Evolutionary conservation across 1,140 invertebrate genomes (phyloP).

Genomic region (Mesaphorura yosii): DNA sequence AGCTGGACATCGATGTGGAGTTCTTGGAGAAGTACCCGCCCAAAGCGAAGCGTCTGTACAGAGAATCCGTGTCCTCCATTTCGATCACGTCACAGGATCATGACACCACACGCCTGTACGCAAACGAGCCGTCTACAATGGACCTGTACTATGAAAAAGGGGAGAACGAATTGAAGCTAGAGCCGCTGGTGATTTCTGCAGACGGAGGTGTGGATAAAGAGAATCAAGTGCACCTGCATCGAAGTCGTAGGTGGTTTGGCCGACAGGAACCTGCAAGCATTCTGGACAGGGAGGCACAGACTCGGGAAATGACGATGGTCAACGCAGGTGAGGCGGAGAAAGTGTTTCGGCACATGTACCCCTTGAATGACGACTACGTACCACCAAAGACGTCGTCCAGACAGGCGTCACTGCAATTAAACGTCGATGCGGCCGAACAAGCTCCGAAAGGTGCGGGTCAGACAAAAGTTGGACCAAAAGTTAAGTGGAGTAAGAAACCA

Average conservation of each 20-base stretch:
- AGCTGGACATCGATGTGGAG: slow-evolving; percentile 8
- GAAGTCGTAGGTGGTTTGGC: not conserved
- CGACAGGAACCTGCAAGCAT: not conserved
- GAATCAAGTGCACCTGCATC: slow-evolving; percentile 1
- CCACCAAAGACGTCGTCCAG: not conserved
- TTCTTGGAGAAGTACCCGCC: not conserved
- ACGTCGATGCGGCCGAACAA: not conserved
- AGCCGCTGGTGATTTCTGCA: not conserved
- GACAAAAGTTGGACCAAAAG: slow-evolving; percentile 10
- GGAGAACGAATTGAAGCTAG: not conserved
- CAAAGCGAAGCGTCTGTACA: not conserved
- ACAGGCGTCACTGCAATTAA: not conserved
- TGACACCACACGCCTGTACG: not conserved
- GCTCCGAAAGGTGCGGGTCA: slow-evolving; percentile 1
- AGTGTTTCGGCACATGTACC: slow-evolving; percentile 10
- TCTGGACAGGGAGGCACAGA: not conserved
- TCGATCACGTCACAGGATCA: slow-evolving; percentile 9
- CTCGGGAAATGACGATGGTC: slow-evolving; percentile 1
- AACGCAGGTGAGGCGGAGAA: not conserved
- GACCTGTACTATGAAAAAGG: slow-evolving; percentile 12
- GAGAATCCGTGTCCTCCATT: not conserved
- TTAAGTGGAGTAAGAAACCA: slow-evolving; percentile 6
- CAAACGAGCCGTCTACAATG: slow-evolving; percentile 13
- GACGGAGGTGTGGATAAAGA: not conserved
- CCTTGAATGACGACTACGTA: slow-evolving; percentile 11